Evolutionary conservation across 2,888 invertebrate genomes (phyloP), one percentile per base, ranked within the genome.

Genomic region (Cancer borealis): DNA sequence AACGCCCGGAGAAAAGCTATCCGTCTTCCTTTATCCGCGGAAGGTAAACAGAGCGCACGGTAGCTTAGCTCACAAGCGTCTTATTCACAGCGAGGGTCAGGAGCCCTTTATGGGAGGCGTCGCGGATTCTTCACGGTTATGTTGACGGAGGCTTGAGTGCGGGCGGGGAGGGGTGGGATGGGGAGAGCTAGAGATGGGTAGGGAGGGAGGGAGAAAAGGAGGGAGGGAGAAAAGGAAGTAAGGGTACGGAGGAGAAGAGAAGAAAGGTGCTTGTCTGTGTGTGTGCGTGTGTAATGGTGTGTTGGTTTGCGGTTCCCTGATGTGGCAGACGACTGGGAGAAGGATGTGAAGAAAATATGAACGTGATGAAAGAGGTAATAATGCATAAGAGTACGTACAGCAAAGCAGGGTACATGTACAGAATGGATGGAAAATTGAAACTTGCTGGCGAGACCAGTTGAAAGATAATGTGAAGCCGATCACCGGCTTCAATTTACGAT

Each of bases 41-140:
- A 92, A 49, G 92, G 92, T 92, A 92, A 92, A 92, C 92, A 92
- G 66, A 92, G 66, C 88, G 46, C 92, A 92, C 92, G 92, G 92
- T 89, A 60, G 89, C 92, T 92, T 92, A 92, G 88, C 92, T 54
- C 47, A 60, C 88, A 88, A 92, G 88, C 46, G 45, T 46, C 89
- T 92, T 92, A 92, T 89, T 92, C 92, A 92, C 14, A 30, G 92
- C 92, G 47, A 79, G 88, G 92, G 92, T 89, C 92, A 89, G 92
- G 39, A 10, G 92, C 46, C 84, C 89, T 92, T 92, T 92, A 88
- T 92, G 26, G 73, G 26, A 60, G 92, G 92, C 89, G 92, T 73
- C 73, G 17, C 45, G 47, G 47, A 92, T 92, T 92, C 89, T 92
- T 73, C 92, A 92, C 92, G 92, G 92, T 88, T 89, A 92, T 66